Evolutionary conservation across 2,888 invertebrate species (phyloP).

Genomic region (Orchesellides sinensis): DNA sequence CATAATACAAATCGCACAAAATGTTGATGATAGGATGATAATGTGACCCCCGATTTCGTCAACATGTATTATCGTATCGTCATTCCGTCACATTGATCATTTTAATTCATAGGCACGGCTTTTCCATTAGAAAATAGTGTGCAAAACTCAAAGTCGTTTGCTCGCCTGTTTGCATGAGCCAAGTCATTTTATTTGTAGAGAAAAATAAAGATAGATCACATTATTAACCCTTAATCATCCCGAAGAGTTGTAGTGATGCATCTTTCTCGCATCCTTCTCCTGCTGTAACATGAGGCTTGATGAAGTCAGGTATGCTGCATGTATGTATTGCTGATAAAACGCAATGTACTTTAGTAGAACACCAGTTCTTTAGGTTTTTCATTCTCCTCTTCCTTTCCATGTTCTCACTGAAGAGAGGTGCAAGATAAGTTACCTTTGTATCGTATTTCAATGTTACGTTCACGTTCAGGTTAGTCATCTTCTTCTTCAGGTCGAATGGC

Average conservation of each 20-base stretch:
- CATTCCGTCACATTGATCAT: background rate
- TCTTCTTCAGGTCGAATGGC: slow-evolving; percentile 4
- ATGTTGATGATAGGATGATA: background rate
- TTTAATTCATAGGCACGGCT: background rate
- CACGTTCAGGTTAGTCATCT: background rate
- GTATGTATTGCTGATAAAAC: background rate
- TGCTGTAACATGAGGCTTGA: background rate
- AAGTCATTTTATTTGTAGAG: background rate
- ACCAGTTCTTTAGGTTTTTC: slow-evolving; percentile 30
- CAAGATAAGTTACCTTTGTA: background rate
- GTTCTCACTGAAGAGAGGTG: background rate
- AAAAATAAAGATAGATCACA: background rate
- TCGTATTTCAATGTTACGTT: background rate
- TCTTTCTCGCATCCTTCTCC: background rate
- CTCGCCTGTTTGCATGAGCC: too few species aligned
- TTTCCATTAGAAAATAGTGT: too few species aligned
- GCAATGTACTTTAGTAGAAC: slow-evolving; percentile 27
- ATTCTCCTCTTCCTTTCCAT: background rate
- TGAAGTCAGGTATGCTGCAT: background rate
- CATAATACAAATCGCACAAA: too few species aligned
- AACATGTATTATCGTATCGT: background rate
- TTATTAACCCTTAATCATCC: background rate
- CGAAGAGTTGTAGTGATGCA: background rate
- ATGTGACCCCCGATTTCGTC: background rate
- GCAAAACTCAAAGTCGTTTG: too few species aligned